Conservation (phyloP, 2,797 vertebrate species). For the Acropternis orthonyx region DNA sequence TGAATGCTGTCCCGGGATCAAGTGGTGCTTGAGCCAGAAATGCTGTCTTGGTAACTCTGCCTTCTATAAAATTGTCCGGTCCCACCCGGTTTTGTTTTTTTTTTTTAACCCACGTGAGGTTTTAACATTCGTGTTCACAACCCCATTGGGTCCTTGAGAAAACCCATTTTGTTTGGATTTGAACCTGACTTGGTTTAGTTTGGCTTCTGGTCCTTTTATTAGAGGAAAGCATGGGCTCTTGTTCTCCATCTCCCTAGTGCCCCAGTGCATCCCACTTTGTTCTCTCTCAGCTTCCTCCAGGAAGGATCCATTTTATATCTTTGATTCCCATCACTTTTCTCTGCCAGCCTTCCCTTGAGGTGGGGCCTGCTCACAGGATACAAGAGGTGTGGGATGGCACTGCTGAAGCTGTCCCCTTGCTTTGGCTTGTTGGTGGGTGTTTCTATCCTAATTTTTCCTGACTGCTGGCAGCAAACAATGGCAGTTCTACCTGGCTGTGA, state of each 20-base stretch:
- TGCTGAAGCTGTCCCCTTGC: neutral
- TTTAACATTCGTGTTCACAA: neutral
- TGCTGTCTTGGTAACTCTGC: neutral
- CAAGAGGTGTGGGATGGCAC: neutral
- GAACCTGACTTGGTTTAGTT: neutral
- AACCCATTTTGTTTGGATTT: neutral
- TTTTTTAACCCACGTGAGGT: neutral
- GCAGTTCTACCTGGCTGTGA: neutral
- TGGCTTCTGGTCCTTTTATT: neutral
- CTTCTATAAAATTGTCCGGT: neutral
- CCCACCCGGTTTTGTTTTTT: neutral
- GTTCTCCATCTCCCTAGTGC: neutral
- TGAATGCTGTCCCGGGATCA: neutral
- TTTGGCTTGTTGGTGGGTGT: neutral
- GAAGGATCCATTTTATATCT: neutral
- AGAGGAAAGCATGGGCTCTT: neutral
- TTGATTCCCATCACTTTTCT: neutral
- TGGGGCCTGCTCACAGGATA: neutral
- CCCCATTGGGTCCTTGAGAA: neutral
- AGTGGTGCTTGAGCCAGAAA: constrained; percentile 26
- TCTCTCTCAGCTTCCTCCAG: neutral
- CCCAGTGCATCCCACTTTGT: neutral
- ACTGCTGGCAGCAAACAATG: neutral
- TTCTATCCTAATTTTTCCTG: neutral
- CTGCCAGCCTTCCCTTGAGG: neutral